phyloP scores from a whole-genome alignment of 2,113 vertebrate species.

The Neodontobutis hainanensis region DNA sequence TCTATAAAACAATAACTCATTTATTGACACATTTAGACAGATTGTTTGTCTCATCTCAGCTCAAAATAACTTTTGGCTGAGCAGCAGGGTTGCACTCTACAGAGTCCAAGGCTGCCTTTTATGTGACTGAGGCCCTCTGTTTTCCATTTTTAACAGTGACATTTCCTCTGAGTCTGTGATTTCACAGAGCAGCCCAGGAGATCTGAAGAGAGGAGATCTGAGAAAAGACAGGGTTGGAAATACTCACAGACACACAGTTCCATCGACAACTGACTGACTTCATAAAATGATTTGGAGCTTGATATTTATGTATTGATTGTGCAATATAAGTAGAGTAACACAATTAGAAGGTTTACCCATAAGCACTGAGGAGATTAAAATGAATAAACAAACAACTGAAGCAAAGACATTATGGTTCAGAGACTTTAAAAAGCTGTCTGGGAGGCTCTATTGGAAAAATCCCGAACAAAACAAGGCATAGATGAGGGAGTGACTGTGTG shows the following conservation, averaged over 20 bases:
- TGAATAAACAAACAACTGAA: constrained; percentile 2
- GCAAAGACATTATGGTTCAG: not conserved
- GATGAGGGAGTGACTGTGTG: constrained; percentile 3
- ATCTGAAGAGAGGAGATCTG: constrained; percentile 45
- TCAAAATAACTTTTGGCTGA: constrained; percentile 23
- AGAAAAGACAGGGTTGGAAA: constrained; percentile 16
- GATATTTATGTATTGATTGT: constrained; percentile 15
- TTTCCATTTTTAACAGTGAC: constrained; percentile 74
- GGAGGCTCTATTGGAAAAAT: constrained; percentile 13
- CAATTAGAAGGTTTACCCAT: constrained; percentile 1
- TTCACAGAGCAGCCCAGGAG: constrained; percentile 51
- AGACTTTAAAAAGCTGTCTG: constrained; percentile 16
- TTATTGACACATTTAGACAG: not conserved
- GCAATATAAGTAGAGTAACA: constrained; percentile 10
- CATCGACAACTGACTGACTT: constrained; percentile 15
- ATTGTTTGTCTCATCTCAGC: constrained; percentile 2
- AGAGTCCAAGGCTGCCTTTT: constrained; percentile 52
- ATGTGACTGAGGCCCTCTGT: constrained; percentile 53
- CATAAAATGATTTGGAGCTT: constrained; percentile 16
- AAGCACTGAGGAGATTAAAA: constrained; percentile 1
- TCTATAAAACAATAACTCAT: not conserved
- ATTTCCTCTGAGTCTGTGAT: constrained; percentile 69
- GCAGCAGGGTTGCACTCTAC: constrained; percentile 24
- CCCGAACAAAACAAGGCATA: not conserved
- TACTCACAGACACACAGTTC: constrained; percentile 11